These are phyloP conservation scores for Murina feae DNA, from an alignment of 2,113 vertebrate species.

Conservation along the genomic window DNA sequence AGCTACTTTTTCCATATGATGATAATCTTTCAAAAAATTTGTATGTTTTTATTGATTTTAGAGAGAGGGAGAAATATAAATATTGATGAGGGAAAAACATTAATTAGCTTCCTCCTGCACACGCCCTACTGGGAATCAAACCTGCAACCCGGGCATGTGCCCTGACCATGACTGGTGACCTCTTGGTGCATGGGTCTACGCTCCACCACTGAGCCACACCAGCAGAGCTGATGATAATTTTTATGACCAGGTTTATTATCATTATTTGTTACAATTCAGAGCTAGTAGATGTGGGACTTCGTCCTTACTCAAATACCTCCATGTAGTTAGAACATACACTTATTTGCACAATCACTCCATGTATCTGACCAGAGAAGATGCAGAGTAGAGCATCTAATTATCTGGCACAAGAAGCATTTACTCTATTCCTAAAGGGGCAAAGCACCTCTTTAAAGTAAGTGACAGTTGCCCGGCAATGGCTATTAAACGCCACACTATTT, in stretches of 20 bases:
- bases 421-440: not conserved
- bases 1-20: not conserved
- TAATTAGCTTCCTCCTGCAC: no score
- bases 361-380: not conserved
- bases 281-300: not conserved
- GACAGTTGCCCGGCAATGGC: not conserved
- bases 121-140: no score
- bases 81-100: no score
- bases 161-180: no score
- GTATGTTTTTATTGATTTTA: no score
- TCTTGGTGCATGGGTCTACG: no score
- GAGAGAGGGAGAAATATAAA: no score
- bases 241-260: not conserved
- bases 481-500: not conserved
- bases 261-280: not conserved
- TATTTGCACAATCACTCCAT: not conserved
- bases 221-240: no score
- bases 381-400: not conserved
- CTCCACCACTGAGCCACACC: no score
- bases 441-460: not conserved
- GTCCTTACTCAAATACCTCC: not conserved
- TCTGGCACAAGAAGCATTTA: not conserved
- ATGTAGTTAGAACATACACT: not conserved
- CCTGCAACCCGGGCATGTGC: no score
- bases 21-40: not conserved